Evolutionary conservation across 2,888 invertebrate genomes (phyloP).

Genomic region (Galeruca laticollis): DNA sequence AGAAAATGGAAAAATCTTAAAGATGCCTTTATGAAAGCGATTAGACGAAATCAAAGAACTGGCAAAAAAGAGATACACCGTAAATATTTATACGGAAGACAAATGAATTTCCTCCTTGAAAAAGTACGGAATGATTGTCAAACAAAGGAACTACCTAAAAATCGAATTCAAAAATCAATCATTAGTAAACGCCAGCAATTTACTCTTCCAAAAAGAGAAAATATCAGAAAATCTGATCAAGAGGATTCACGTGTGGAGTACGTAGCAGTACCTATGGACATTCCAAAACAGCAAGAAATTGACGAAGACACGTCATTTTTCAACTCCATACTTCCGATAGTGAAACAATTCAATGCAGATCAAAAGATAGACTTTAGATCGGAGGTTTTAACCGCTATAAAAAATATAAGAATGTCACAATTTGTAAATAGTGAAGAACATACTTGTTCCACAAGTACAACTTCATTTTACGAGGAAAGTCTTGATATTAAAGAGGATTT

Average conservation of each 20-base stretch:
- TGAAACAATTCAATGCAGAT: constrained; percentile 4
- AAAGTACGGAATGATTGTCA: neutral
- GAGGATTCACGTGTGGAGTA: neutral
- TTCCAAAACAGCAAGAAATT: neutral
- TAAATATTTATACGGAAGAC: constrained; percentile 3
- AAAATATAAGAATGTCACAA: neutral
- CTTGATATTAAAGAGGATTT: neutral
- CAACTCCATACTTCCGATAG: neutral
- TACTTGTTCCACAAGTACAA: neutral
- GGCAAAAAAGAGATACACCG: neutral
- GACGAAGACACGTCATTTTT: constrained; percentile 6
- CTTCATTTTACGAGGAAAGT: neutral
- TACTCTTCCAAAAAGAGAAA: neutral
- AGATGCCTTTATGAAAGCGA: constrained; percentile 4
- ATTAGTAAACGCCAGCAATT: neutral
- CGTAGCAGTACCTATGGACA: neutral
- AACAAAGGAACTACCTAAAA: neutral
- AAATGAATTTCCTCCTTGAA: neutral
- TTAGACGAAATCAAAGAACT: neutral
- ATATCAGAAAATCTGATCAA: neutral
- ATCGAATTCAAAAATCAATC: neutral
- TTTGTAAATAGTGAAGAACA: neutral
- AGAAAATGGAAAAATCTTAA: constrained; percentile 9
- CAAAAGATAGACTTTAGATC: constrained; percentile 4
- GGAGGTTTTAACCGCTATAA: neutral